phyloP scores from a whole-genome alignment of 2,797 vertebrate genomes.

The Chlorospingus semifuscus region DNA sequence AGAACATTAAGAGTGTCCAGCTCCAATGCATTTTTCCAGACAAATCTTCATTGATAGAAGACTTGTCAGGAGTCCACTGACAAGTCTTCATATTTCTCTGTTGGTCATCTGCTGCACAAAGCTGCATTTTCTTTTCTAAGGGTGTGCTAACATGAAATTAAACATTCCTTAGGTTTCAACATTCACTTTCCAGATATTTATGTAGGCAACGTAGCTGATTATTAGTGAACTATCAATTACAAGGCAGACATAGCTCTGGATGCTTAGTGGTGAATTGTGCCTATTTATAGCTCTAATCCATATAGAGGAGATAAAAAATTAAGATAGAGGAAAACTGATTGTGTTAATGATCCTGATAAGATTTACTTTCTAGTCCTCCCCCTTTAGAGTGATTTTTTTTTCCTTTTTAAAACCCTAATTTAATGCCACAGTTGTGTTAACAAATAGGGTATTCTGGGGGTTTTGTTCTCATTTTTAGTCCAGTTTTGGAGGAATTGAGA shows the following conservation, averaged over 20 bases:
- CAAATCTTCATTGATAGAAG: background rate
- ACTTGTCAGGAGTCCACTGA: background rate
- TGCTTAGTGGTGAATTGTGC: background rate
- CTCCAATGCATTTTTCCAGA: background rate
- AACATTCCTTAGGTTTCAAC: background rate
- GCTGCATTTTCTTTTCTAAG: background rate
- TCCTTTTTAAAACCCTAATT: background rate
- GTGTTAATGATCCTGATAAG: background rate
- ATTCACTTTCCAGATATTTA: background rate
- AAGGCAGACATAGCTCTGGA: background rate
- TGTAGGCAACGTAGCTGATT: background rate
- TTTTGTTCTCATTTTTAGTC: background rate
- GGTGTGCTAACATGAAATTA: background rate
- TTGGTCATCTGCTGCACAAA: background rate
- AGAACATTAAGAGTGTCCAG: background rate
- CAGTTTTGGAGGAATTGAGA: background rate
- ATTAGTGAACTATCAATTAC: background rate
- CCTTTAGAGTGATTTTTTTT: background rate
- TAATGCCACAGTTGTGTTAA: background rate
- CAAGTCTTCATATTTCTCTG: background rate
- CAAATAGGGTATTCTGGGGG: fast-evolving
- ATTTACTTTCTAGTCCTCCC: background rate
- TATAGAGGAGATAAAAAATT: background rate
- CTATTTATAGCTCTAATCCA: background rate
- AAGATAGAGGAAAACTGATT: background rate